These are phyloP conservation scores for Ammodytes marinus DNA, from an alignment of 2,113 vertebrate genomes.

Conservation along the genomic window DNA sequence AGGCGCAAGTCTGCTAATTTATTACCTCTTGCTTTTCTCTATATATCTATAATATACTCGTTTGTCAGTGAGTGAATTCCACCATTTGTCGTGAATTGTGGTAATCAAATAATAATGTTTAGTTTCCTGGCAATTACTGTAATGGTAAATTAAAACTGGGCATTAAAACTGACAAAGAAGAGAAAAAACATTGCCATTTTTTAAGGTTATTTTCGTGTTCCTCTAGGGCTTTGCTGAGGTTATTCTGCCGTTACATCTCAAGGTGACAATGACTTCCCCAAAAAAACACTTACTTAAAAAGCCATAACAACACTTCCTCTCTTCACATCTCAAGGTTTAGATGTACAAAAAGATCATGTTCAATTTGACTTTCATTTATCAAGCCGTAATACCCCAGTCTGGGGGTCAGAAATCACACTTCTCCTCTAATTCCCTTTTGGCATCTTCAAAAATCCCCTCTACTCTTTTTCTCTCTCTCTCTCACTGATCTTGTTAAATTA, in stretches of 20 bases:
- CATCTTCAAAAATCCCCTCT: conserved; percentile 42
- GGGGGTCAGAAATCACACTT: conserved; percentile 62
- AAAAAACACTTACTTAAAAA: conserved; percentile 44
- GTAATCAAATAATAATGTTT: neutral
- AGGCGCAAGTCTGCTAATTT: neutral
- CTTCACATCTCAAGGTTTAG: conserved; percentile 21
- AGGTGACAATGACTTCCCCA: conserved; percentile 49
- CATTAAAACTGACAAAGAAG: conserved; percentile 23
- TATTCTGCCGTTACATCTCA: conserved; percentile 13
- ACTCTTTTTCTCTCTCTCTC: conserved; percentile 1
- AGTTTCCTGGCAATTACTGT: neutral
- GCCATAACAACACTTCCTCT: conserved; percentile 35
- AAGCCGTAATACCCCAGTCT: conserved; percentile 37
- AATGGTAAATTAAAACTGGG: neutral
- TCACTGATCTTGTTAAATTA: conserved; percentile 63
- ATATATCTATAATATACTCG: neutral
- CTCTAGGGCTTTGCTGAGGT: conserved; percentile 19
- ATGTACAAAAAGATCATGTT: conserved; percentile 55
- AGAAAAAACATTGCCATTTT: neutral
- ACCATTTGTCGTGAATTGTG: neutral
- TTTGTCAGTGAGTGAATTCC: neutral
- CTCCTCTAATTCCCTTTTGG: conserved; percentile 55
- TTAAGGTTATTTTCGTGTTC: conserved; percentile 23
- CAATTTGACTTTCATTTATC: conserved; percentile 70
- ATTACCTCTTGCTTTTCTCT: neutral